Percentiles rank a stretch among this genome's conserved stretches.
These are phyloP conservation scores for Sitta carolinensis DNA, from an alignment of 2,797 vertebrate species.

Conservation along the genomic window DNA sequence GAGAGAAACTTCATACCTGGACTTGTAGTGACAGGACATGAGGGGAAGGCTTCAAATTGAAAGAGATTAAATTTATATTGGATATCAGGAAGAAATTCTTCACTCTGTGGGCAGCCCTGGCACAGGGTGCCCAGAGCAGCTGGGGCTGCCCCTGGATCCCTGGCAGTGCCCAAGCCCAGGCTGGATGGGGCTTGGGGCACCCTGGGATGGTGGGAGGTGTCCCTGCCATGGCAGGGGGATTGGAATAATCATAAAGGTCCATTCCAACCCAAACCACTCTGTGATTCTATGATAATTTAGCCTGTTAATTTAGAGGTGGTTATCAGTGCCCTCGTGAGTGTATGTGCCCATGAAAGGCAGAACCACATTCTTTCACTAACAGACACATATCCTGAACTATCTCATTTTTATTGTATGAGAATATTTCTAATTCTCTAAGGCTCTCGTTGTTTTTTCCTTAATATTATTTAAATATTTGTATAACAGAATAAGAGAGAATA, in stretches of 20 bases:
- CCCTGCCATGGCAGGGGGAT: neutral
- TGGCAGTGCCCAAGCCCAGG: neutral
- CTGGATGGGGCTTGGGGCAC: rapidly evolving
- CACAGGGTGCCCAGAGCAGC: neutral
- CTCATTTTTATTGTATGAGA: neutral
- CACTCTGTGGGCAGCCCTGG: rapidly evolving
- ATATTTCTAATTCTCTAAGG: neutral
- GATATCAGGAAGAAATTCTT: neutral
- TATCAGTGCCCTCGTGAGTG: neutral
- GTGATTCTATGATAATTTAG: neutral
- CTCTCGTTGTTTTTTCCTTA: neutral
- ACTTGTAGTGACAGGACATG: neutral
- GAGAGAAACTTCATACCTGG: neutral
- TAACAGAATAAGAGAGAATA: neutral
- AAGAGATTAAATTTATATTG: neutral
- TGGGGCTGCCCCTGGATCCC: neutral
- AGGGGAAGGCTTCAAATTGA: neutral
- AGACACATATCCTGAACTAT: neutral
- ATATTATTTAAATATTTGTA: neutral
- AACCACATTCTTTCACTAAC: neutral
- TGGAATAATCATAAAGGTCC: neutral
- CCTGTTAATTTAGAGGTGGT: neutral
- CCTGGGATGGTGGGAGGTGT: neutral
- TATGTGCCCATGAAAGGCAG: neutral
- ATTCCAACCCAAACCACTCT: neutral